Evolutionary conservation across 2,113 vertebrate species (phyloP).

Genomic region (Hassar affinis): DNA sequence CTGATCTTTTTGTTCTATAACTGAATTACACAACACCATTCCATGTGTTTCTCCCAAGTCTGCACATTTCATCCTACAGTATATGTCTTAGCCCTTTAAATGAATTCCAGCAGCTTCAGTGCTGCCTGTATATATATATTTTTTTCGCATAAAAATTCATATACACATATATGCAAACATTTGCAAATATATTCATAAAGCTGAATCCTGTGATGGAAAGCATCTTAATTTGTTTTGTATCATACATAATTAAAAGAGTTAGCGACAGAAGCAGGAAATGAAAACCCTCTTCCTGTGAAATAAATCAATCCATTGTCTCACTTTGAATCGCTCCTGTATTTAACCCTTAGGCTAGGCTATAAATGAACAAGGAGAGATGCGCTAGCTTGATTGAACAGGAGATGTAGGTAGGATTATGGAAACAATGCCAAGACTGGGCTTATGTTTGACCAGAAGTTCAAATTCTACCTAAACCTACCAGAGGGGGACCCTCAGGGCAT

Average conservation of each 20-base stretch:
- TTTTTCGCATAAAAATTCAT: neutral
- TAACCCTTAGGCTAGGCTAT: constrained; percentile 10
- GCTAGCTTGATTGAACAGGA: neutral
- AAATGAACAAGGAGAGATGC: neutral
- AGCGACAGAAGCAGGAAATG: constrained; percentile 15
- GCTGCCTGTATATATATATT: neutral
- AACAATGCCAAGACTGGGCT: neutral
- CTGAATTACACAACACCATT: too few relatives aligned
- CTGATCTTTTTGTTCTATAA: too few relatives aligned
- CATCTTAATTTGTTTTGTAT: constrained; percentile 25
- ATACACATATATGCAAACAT: constrained; percentile 17
- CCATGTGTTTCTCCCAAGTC: too few relatives aligned
- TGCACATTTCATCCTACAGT: neutral
- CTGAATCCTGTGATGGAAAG: constrained; percentile 3
- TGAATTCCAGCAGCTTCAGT: neutral
- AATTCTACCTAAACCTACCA: neutral
- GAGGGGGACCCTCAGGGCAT: neutral
- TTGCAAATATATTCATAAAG: constrained; percentile 19
- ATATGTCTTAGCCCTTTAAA: neutral
- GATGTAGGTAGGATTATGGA: neutral
- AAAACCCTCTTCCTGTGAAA: neutral
- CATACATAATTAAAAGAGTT: constrained; percentile 13
- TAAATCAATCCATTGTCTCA: neutral
- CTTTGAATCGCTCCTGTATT: neutral
- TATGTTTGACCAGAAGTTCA: neutral